Percentiles rank a stretch among this genome's conserved stretches.
These are phyloP conservation scores for Spheniscus humboldti DNA, from an alignment of 2,797 vertebrate species.

Conservation along the genomic window DNA sequence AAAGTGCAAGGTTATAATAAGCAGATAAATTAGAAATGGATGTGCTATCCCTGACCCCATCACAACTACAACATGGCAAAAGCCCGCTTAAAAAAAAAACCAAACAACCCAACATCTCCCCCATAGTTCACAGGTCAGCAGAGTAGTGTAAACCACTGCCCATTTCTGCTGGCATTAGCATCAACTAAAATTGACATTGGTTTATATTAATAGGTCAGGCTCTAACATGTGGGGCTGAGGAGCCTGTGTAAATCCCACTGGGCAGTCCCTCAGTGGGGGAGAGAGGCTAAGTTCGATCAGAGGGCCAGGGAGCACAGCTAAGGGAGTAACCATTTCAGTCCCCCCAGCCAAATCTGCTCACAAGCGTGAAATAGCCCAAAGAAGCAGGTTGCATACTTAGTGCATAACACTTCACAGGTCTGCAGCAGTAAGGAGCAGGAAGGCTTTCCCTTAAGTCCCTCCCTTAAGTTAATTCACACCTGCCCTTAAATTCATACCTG, in stretches of 20 bases:
- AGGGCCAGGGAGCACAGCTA: background rate
- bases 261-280: background rate
- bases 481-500: background rate
- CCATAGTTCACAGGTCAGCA: background rate
- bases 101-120: background rate
- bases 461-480: background rate
- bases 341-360: fast-evolving
- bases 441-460: background rate
- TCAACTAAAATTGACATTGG: background rate
- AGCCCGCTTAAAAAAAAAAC: background rate
- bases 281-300: background rate
- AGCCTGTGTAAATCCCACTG: background rate
- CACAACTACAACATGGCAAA: background rate
- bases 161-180: background rate
- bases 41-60: background rate
- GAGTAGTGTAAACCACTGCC: background rate
- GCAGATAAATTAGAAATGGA: background rate
- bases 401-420: background rate
- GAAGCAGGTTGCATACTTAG: background rate
- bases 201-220: background rate
- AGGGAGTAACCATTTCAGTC: background rate
- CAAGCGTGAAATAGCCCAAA: background rate
- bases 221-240: background rate
- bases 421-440: background rate
- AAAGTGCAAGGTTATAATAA: background rate